Conservation (phyloP, 2,888 invertebrate species). For the Cheilosia soror region DNA sequence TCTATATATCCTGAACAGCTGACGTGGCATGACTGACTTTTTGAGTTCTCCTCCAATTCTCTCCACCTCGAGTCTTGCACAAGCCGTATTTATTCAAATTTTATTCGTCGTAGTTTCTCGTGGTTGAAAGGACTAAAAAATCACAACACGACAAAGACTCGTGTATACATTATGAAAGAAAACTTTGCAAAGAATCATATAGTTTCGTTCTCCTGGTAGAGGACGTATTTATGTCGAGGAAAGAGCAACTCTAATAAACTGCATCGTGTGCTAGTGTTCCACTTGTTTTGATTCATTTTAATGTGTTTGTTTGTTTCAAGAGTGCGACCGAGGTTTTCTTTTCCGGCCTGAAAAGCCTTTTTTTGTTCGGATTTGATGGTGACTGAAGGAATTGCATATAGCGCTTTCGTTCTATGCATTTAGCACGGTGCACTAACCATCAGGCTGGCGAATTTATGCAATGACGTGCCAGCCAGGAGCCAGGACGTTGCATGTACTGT, state of each 20-base stretch:
- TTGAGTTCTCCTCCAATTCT: slow-evolving; percentile 7
- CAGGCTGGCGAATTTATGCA: not conserved
- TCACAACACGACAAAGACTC: slow-evolving; percentile 8
- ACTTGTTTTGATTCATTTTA: slow-evolving; percentile 51
- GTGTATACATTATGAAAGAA: not conserved
- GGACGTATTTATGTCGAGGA: slow-evolving; percentile 30
- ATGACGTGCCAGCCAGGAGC: not conserved
- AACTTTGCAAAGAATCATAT: slow-evolving; percentile 43
- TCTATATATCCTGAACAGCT: slow-evolving; percentile 20
- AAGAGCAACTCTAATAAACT: slow-evolving; percentile 51
- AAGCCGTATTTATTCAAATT: slow-evolving; percentile 43
- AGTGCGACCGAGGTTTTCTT: slow-evolving; percentile 23
- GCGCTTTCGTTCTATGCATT: not conserved
- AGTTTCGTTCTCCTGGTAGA: slow-evolving; percentile 16
- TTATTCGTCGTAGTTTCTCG: slow-evolving; percentile 34
- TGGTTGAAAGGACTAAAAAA: slow-evolving; percentile 27
- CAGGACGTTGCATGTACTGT: too few relatives aligned
- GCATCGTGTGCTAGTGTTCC: slow-evolving; percentile 45
- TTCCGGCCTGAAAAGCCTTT: not conserved
- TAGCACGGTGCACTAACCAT: not conserved
- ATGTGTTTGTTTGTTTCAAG: slow-evolving; percentile 48
- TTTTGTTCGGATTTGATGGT: slow-evolving; percentile 1
- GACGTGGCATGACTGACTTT: slow-evolving; percentile 24
- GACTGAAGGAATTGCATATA: not conserved
- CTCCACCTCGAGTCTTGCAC: not conserved